phyloP scores from a whole-genome alignment of 2,888 invertebrate genomes.

The Drosophila silvestris region DNA sequence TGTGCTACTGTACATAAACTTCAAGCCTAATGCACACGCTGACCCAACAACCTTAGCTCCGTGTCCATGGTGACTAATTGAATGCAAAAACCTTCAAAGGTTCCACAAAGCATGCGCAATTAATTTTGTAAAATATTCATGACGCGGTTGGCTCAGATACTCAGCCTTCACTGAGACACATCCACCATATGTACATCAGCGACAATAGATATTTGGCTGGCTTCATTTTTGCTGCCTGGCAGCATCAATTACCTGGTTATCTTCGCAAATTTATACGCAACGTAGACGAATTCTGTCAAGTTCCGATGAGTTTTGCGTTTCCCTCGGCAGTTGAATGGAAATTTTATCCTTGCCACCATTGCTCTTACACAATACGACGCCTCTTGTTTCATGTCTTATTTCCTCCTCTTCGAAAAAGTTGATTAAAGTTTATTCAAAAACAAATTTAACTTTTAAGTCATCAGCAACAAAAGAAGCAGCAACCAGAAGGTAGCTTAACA shows the following conservation, averaged over 20 bases:
- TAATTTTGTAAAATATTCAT: slow-evolving; percentile 51
- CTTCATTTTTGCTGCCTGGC: slow-evolving; percentile 38
- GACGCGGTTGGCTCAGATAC: background rate
- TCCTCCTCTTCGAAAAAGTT: slow-evolving; percentile 54
- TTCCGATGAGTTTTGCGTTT: slow-evolving; percentile 21
- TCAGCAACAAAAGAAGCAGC: slow-evolving; percentile 50
- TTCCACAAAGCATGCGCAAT: slow-evolving; percentile 46
- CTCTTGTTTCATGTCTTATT: slow-evolving; percentile 40
- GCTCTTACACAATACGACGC: slow-evolving; percentile 14
- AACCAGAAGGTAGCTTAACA: slow-evolving; percentile 31
- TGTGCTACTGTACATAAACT: slow-evolving; percentile 48
- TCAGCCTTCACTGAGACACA: background rate
- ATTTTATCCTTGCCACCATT: slow-evolving; percentile 14
- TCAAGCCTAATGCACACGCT: slow-evolving; percentile 64
- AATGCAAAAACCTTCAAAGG: slow-evolving; percentile 43
- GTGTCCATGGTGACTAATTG: slow-evolving; percentile 44
- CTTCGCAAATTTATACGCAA: slow-evolving; percentile 49
- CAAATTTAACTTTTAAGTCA: slow-evolving; percentile 80
- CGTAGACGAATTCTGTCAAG: slow-evolving; percentile 50
- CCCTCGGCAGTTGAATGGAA: slow-evolving; percentile 16
- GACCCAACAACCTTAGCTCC: slow-evolving; percentile 15
- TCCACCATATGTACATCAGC: slow-evolving; percentile 16
- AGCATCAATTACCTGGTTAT: slow-evolving; percentile 68
- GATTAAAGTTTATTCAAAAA: slow-evolving; percentile 75
- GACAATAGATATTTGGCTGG: slow-evolving; percentile 30